phyloP scores from a whole-genome alignment of 2,888 invertebrate species.

The Drosophila formosana region DNA sequence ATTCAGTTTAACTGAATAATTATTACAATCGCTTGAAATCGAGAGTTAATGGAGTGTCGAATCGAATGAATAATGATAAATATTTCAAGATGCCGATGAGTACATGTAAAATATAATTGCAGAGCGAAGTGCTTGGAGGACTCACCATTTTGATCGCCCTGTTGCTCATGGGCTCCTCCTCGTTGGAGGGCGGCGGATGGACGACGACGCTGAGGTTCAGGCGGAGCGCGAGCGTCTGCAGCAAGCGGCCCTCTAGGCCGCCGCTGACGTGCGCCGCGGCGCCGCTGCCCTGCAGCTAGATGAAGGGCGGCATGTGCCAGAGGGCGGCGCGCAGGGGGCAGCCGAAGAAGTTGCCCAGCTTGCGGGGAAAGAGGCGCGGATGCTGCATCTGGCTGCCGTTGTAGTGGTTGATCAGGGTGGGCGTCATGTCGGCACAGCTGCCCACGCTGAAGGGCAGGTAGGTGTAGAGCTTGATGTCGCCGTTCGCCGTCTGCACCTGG shows the following conservation, averaged over 20 bases:
- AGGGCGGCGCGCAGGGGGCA: constrained; percentile 63
- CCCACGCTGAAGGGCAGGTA: constrained; percentile 70
- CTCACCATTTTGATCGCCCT: constrained; percentile 65
- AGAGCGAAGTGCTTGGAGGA: background rate
- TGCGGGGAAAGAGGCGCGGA: constrained; percentile 62
- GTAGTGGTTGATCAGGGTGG: constrained; percentile 65
- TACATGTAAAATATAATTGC: too few relatives aligned
- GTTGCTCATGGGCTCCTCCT: constrained; percentile 23
- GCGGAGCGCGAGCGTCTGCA: constrained; percentile 53
- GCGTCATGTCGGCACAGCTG: constrained; percentile 52
- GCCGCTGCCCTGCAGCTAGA: constrained; percentile 22
- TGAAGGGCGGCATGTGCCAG: constrained; percentile 61
- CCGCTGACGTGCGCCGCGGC: constrained; percentile 16
- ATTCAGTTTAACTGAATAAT: too few relatives aligned
- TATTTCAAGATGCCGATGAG: too few relatives aligned
- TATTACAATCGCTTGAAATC: too few relatives aligned
- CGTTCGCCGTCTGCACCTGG: constrained; percentile 70
- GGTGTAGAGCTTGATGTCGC: constrained; percentile 73
- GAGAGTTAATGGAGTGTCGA: too few relatives aligned
- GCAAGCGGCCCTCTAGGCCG: constrained; percentile 70
- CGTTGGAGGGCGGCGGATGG: constrained; percentile 11
- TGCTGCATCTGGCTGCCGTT: constrained; percentile 50
- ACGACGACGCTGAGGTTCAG: constrained; percentile 64
- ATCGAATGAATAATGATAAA: too few relatives aligned
- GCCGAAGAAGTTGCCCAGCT: constrained; percentile 68